These are phyloP conservation scores for Drosophila koepferae DNA, from an alignment of 2,888 invertebrate species.

Conservation along the genomic window DNA sequence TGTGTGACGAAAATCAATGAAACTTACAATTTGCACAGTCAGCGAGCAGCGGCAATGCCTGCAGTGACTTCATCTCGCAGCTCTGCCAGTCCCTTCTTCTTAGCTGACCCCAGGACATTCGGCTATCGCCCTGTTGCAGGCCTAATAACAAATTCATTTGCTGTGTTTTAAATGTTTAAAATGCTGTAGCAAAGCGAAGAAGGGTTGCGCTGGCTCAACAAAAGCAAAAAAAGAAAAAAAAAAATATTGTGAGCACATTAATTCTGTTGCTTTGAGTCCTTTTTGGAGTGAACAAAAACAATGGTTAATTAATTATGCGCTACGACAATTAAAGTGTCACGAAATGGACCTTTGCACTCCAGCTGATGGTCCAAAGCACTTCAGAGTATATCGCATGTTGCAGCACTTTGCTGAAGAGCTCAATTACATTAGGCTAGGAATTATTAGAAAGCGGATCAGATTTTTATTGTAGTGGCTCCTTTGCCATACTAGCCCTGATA, in stretches of 20 bases:
- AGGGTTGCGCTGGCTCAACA: background rate
- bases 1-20: conserved; percentile 65
- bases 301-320: conserved; percentile 68
- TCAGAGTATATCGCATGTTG: conserved; percentile 4
- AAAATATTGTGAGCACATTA: conserved; percentile 52
- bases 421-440: background rate
- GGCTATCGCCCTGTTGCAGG: conserved; percentile 19
- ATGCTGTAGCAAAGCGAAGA: conserved; percentile 33
- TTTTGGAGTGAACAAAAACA: conserved; percentile 56
- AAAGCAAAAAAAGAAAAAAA: background rate
- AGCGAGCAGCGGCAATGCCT: conserved; percentile 18
- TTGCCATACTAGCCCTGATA: background rate
- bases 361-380: conserved; percentile 17
- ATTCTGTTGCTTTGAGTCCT: conserved; percentile 37
- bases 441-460: too few relatives aligned
- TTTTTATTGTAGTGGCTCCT: background rate
- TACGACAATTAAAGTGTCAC: conserved; percentile 45
- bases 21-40: conserved; percentile 61
- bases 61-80: conserved; percentile 34
- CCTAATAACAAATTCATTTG: conserved; percentile 52
- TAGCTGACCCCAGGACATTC: background rate
- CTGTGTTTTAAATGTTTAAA: conserved; percentile 60
- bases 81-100: background rate
- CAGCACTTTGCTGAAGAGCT: too few relatives aligned
- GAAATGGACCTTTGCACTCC: conserved; percentile 52